Evolutionary conservation across 1,140 invertebrate species (phyloP), one percentile per base, ranked within the genome.

Genomic region (Bombus picipes): DNA sequence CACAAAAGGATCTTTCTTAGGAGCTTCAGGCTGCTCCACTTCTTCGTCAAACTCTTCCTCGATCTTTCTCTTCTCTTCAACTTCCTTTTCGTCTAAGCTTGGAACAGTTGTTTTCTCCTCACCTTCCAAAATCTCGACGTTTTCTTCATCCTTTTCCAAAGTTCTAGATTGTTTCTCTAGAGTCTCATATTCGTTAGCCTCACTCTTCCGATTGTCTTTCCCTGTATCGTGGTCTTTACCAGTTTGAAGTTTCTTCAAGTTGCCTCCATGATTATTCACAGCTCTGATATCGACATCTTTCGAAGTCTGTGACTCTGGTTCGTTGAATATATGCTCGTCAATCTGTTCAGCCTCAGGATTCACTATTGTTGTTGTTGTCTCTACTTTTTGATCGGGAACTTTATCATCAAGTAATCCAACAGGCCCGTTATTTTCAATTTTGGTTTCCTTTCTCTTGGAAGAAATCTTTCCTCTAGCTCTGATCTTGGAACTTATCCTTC

Each of bases 251-350:
- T 41, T 78, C 39, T 90, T 89, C 9, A 22, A 66, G 18, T 41
- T 71, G 6, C n/a, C 37, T 6, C 28, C 37, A 9, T 22, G 81
- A 3, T 82, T 57, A 0, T 43, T 74, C 3, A 88, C 73, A 32
- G 85, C 89, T 39, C 91, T 89, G 2, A 80, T 86, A 10, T 91
- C 92, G 4, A 90, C 34, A 25, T 87, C 89, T 59, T 92, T 92
- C 3, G 82, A 89, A 32, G 91, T 90, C 41, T 86, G 73, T 0
- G 89, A 87, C 53, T 89, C 91, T 34, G 79, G 39, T 4, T 89
- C 85, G 2, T 85, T 66, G 37, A 88, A 90, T 72, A 90, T 70
- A 28, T 80, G 71, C 22, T 87, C 80, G 13, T 89, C 79, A 37
- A 88, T 85, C 25, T 83, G 70, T 0, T 80, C 85, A 9, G 22